Conservation (phyloP, 2,888 invertebrate genomes). For the Xylophagus ater region DNA sequence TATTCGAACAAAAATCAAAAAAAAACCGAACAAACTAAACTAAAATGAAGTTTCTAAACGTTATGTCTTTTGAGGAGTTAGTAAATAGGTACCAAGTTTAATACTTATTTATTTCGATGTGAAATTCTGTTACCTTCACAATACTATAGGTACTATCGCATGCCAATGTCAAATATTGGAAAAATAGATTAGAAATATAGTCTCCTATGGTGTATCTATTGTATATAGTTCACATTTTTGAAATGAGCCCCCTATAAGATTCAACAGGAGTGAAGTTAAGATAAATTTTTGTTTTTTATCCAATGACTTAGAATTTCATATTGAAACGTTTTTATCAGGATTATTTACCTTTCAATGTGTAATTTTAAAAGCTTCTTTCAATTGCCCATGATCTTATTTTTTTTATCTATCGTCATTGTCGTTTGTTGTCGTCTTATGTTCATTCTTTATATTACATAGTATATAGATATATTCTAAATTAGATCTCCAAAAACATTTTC, state of each 20-base stretch:
- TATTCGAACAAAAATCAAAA: constrained; percentile 3
- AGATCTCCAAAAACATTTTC: no score
- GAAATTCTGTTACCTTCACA: neutral
- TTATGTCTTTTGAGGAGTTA: no score
- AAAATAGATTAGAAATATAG: neutral
- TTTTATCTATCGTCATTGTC: no score
- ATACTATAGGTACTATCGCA: constrained; percentile 2
- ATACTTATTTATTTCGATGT: no score
- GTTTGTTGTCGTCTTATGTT: no score
- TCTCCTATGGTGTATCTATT: neutral
- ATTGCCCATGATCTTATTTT: no score
- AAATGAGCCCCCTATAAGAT: neutral
- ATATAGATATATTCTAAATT: no score
- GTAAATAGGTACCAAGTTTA: no score
- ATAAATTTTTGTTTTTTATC: constrained; percentile 6
- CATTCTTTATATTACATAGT: no score
- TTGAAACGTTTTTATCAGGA: constrained; percentile 4
- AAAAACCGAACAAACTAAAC: neutral
- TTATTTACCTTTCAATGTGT: no score
- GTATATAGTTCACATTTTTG: neutral
- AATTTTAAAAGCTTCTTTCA: no score
- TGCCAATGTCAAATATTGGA: constrained; percentile 8
- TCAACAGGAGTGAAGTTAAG: constrained; percentile 3
- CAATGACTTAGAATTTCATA: constrained; percentile 5
- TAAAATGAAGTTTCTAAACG: neutral